A percentile compares a stretch with the other conserved stretches of the same genome.
Conservation (phyloP, 1,140 invertebrate species). For the Pentalonia nigronervosa region DNA sequence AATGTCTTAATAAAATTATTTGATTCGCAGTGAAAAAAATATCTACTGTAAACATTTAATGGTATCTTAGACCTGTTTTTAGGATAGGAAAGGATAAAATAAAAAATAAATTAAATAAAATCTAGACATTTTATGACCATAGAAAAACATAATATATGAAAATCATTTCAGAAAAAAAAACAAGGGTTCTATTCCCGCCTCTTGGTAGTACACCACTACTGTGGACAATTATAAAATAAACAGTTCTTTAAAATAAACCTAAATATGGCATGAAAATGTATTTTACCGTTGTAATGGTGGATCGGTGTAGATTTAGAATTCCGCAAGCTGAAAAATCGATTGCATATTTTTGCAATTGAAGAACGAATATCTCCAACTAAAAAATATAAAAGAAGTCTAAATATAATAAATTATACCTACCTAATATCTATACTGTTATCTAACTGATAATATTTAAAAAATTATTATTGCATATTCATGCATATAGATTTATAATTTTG, state of each 20-base stretch:
- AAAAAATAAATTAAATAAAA: not conserved
- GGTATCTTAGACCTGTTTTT: too few relatives aligned
- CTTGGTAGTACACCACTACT: too few relatives aligned
- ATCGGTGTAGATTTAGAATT: constrained; percentile 55
- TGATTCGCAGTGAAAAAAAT: too few relatives aligned
- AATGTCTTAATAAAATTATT: too few relatives aligned
- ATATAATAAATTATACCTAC: not conserved
- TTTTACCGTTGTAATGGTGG: constrained; percentile 59
- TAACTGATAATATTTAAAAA: not conserved
- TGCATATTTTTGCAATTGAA: constrained; percentile 56
- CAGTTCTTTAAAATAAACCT: not conserved
- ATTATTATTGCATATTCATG: not conserved
- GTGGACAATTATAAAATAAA: not conserved
- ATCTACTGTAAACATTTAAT: too few relatives aligned
- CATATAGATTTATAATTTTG: not conserved
- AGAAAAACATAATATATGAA: too few relatives aligned
- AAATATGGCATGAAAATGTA: not conserved
- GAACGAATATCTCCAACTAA: constrained; percentile 59
- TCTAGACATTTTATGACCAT: not conserved
- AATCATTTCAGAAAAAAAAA: too few relatives aligned
- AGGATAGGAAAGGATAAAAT: not conserved
- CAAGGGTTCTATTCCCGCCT: too few relatives aligned
- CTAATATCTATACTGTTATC: not conserved
- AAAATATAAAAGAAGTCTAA: not conserved
- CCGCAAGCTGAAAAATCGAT: constrained; percentile 58